phyloP scores from a whole-genome alignment of 2,113 vertebrate genomes.

The Uria lomvia region DNA sequence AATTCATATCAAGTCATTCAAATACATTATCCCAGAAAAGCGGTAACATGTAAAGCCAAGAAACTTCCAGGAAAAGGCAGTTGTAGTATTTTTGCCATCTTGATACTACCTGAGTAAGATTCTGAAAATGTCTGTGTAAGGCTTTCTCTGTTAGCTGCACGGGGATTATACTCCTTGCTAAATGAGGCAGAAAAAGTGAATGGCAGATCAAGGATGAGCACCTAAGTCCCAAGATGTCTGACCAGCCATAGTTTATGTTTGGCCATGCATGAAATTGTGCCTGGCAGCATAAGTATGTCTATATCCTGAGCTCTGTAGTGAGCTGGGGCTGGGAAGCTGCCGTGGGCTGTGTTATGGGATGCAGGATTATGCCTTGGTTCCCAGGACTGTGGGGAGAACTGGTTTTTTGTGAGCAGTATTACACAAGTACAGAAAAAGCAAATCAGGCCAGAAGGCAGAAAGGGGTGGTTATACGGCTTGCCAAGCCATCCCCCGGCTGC shows the following conservation, averaged over 20 bases:
- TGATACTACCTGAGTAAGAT: neutral
- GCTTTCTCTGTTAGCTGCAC: neutral
- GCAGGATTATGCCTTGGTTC: neutral
- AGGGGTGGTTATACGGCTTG: neutral
- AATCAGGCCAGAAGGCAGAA: neutral
- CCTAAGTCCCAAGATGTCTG: neutral
- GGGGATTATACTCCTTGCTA: neutral
- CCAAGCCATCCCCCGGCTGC: neutral
- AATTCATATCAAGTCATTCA: neutral
- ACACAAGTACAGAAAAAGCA: neutral
- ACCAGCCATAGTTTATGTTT: neutral
- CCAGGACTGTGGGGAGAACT: neutral
- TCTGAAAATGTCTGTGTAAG: neutral
- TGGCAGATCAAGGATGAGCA: neutral
- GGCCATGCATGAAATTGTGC: neutral
- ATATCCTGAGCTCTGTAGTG: neutral
- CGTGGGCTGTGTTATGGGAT: neutral
- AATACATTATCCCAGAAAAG: neutral
- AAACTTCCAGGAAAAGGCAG: neutral
- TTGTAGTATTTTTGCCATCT: neutral
- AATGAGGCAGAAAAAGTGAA: neutral
- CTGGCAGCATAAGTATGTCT: accelerated
- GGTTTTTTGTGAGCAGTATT: neutral
- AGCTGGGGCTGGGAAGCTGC: neutral
- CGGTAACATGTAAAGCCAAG: neutral